Conservation (phyloP, 2,797 vertebrate species). For the Iguana delicatissima region DNA sequence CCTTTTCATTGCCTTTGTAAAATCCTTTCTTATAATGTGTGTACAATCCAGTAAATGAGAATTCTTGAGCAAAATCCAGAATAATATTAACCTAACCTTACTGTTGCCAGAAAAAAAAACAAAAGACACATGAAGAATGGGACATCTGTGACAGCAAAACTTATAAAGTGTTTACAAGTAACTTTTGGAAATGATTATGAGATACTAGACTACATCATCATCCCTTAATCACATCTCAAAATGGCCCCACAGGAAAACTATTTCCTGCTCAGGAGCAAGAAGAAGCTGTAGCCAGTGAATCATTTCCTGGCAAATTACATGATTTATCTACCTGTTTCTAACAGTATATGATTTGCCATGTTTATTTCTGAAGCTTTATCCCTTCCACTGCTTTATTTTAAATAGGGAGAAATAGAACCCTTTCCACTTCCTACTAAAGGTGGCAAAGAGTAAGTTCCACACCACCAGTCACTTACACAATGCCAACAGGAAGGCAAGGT, state of each 20-base stretch:
- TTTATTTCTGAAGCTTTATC: background rate
- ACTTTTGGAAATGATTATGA: background rate
- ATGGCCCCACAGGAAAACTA: background rate
- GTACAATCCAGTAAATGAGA: background rate
- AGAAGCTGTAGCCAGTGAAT: background rate
- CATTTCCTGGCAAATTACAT: constrained; percentile 5
- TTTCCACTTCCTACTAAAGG: background rate
- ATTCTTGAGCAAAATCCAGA: background rate
- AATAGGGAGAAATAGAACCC: background rate
- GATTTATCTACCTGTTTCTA: background rate
- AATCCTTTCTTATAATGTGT: background rate
- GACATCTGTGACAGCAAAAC: background rate
- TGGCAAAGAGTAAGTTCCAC: background rate
- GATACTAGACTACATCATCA: background rate
- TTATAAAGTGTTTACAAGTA: background rate
- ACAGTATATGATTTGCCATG: background rate
- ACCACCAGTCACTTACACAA: background rate
- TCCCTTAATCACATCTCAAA: background rate
- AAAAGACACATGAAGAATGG: background rate
- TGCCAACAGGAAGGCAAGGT: background rate
- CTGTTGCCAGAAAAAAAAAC: background rate
- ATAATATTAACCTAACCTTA: background rate
- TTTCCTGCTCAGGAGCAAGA: background rate
- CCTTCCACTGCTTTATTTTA: background rate
- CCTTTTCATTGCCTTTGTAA: background rate